Conservation (phyloP, 1,140 invertebrate species). For the Whitmania pigra region DNA sequence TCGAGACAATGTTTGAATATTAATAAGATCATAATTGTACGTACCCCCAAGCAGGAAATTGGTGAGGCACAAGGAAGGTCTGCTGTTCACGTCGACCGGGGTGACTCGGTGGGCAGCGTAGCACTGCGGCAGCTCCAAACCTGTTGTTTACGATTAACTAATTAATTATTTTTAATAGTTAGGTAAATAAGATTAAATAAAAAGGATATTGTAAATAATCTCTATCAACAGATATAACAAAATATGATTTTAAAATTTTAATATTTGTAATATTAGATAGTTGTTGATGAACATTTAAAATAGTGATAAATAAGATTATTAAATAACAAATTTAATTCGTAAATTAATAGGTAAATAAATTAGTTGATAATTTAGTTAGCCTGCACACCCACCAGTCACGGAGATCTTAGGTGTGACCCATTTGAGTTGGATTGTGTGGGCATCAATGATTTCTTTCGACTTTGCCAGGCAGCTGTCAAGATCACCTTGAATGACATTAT, state of each 20-base stretch:
- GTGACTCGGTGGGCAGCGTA: constrained; percentile 75
- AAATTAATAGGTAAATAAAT: too few species aligned
- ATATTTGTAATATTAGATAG: too few species aligned
- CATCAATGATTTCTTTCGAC: constrained; percentile 54
- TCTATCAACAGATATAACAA: too few species aligned
- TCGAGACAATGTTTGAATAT: too few species aligned
- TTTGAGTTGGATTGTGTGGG: constrained; percentile 70
- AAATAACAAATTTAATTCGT: too few species aligned
- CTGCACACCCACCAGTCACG: constrained; percentile 50
- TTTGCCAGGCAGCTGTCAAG: constrained; percentile 39
- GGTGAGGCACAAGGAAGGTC: constrained; percentile 86
- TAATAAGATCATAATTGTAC: not conserved
- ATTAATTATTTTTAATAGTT: too few species aligned
- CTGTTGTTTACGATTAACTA: not conserved
- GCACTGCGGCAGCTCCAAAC: constrained; percentile 53
- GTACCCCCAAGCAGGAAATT: constrained; percentile 86
- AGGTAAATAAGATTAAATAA: too few species aligned
- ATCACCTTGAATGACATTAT: constrained; percentile 26
- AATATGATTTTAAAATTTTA: too few species aligned
- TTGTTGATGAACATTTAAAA: too few species aligned
- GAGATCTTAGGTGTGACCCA: constrained; percentile 83
- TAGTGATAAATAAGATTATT: too few species aligned
- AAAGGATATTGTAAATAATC: too few species aligned
- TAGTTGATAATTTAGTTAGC: not conserved
- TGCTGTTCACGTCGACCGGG: constrained; percentile 81